A percentile compares a stretch with the other conserved stretches of the same genome.
Conservation (phyloP, 2,888 invertebrate species). For the Mesoligia furuncula region DNA sequence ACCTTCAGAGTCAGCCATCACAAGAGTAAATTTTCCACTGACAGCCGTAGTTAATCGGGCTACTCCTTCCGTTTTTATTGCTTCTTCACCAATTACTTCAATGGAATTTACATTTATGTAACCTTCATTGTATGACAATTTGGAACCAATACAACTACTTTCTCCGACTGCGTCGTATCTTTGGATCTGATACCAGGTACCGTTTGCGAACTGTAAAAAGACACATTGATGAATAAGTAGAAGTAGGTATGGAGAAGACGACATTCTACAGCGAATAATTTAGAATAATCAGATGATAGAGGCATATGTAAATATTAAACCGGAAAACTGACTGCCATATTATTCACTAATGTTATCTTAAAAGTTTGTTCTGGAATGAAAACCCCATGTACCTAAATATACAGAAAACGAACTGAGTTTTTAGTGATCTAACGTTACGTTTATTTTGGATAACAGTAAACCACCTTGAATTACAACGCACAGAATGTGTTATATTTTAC, state of each 20-base stretch:
- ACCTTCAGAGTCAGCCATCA: constrained; percentile 75
- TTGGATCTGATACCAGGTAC: constrained; percentile 84
- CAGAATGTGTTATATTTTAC: not conserved
- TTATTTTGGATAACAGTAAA: not conserved
- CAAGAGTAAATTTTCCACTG: constrained; percentile 76
- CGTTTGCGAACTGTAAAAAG: constrained; percentile 77
- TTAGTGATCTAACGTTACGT: not conserved
- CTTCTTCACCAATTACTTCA: constrained; percentile 76
- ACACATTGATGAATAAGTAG: not conserved
- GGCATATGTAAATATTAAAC: not conserved
- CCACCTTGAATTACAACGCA: not conserved
- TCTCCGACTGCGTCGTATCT: constrained; percentile 78
- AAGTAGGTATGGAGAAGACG: not conserved
- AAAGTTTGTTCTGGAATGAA: not conserved
- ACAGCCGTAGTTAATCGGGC: constrained; percentile 73
- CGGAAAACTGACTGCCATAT: not conserved
- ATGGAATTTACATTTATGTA: constrained; percentile 12
- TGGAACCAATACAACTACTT: constrained; percentile 78
- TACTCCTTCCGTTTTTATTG: constrained; percentile 75
- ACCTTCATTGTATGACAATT: constrained; percentile 70
- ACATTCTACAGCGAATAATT: not conserved
- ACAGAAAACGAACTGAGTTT: not conserved
- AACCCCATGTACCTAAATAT: too few species aligned
- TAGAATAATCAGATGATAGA: not conserved
- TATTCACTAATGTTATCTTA: not conserved